Conservation (phyloP, 2,888 invertebrate genomes). For the Noctua janthina region DNA sequence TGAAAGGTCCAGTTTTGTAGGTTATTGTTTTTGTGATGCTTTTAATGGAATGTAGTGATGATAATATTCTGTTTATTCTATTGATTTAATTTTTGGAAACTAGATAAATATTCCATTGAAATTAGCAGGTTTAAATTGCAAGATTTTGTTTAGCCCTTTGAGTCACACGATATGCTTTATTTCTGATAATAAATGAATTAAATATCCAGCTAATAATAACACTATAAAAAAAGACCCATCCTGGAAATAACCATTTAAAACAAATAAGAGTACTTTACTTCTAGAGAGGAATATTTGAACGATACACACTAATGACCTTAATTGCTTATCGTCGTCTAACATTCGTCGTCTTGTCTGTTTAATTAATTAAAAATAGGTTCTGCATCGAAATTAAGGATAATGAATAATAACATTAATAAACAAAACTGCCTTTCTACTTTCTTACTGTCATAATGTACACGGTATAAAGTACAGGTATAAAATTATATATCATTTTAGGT, state of each 20-base stretch:
- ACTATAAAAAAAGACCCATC: background rate
- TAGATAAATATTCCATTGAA: background rate
- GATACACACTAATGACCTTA: slow-evolving; percentile 23
- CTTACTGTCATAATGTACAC: background rate
- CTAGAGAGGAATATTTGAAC: background rate
- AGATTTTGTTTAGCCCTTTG: background rate
- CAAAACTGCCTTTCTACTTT: background rate
- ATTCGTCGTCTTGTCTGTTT: slow-evolving; percentile 13
- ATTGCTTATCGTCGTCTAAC: slow-evolving; percentile 26
- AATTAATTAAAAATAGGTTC: background rate
- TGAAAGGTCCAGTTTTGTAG: background rate
- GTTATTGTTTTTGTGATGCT: background rate
- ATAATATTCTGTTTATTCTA: background rate
- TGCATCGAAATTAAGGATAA: background rate
- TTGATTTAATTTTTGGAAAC: background rate
- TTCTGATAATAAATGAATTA: background rate
- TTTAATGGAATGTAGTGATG: background rate
- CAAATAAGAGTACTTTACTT: too few relatives aligned
- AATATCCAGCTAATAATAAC: background rate
- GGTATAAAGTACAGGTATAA: background rate
- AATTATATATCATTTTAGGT: too few relatives aligned
- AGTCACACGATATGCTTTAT: background rate
- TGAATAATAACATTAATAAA: background rate
- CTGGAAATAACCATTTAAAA: background rate
- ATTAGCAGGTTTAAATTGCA: background rate